These are phyloP conservation scores for Anoplopoma fimbria DNA, from an alignment of 2,113 vertebrate genomes.

Conservation along the genomic window DNA sequence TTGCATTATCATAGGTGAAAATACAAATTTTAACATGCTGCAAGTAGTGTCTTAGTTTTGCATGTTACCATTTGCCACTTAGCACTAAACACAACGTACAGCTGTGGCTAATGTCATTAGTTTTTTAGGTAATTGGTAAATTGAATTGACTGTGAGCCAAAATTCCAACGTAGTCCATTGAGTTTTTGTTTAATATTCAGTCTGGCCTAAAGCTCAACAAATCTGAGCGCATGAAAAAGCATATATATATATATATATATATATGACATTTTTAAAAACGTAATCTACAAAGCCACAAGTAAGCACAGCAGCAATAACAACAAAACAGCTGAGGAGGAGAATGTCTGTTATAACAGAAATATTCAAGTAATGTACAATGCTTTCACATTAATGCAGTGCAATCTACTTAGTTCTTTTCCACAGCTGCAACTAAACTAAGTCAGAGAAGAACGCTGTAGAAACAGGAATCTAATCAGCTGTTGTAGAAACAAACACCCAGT, in stretches of 20 bases:
- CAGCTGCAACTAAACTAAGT: neutral
- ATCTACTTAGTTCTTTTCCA: neutral
- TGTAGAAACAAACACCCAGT: neutral
- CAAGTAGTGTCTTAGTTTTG: neutral
- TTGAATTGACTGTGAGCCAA: neutral
- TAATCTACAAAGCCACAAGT: neutral
- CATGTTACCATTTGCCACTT: neutral
- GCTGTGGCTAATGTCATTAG: neutral
- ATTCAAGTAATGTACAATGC: neutral
- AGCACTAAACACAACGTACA: neutral
- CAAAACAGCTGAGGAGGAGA: neutral
- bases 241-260: no score
- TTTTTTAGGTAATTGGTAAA: neutral
- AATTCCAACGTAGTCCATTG: neutral
- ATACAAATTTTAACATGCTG: neutral
- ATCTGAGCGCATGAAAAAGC: no score
- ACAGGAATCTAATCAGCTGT: conserved; percentile 1
- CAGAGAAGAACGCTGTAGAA: neutral
- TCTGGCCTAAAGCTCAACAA: neutral
- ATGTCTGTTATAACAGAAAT: neutral
- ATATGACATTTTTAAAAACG: neutral
- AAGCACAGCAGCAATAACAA: no score
- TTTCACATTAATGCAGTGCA: neutral
- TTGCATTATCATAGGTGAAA: no score
- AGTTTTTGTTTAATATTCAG: neutral